Conservation (phyloP, 2,797 vertebrate species). For the Picus viridis region DNA sequence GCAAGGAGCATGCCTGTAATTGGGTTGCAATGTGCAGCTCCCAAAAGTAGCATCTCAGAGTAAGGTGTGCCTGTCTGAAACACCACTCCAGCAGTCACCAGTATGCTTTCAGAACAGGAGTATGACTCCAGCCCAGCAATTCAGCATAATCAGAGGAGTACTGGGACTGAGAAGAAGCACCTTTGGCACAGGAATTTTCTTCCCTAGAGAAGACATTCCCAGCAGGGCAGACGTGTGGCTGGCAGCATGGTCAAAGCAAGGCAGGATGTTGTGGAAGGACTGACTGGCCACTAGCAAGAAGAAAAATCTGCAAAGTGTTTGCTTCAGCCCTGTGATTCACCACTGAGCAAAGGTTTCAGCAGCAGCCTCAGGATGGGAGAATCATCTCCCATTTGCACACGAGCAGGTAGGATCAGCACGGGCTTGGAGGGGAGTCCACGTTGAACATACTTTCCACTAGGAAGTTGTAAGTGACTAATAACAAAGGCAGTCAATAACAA, state of each 20-base stretch:
- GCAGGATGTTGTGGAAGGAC: neutral
- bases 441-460: neutral
- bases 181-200: neutral
- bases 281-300: neutral
- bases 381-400: neutral
- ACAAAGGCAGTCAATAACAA: neutral
- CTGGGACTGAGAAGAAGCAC: neutral
- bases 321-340: neutral
- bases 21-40: neutral
- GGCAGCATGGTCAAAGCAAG: neutral
- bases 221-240: accelerated
- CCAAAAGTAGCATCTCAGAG: neutral
- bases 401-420: neutral
- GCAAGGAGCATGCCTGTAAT: neutral
- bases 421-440: neutral
- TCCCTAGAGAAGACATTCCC: neutral
- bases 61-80: neutral
- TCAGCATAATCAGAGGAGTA: neutral
- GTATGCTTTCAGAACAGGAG: neutral
- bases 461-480: constrained; percentile 26
- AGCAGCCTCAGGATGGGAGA: neutral
- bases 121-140: neutral
- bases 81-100: neutral
- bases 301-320: neutral
- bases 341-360: neutral